Percentiles rank a stretch among this genome's conserved stretches.
Evolutionary conservation across 23 tunicate species (phyloP).

Genomic region (Halocynthia roretzi): DNA sequence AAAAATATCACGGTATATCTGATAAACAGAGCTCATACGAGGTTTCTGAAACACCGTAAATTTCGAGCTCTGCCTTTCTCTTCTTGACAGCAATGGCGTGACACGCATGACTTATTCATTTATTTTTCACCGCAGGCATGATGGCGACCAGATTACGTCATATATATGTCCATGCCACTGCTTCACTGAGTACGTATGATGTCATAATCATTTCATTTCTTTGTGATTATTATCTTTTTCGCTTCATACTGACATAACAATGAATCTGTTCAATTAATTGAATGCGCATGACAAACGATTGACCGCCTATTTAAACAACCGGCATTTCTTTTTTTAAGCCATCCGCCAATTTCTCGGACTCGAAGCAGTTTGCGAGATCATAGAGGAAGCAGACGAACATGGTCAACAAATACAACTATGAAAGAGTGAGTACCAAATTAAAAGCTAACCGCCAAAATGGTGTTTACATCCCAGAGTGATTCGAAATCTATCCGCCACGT

Average conservation of each 20-base stretch:
- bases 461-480: conserved; percentile 30
- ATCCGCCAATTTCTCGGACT: conserved; percentile 20
- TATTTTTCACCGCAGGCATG: conserved; percentile 2
- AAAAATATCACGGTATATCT: too few species aligned
- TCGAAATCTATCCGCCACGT: too few species aligned
- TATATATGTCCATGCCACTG: conserved; percentile 12
- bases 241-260: too few species aligned
- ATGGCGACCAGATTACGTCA: background rate
- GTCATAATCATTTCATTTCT: too few species aligned
- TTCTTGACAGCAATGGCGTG: background rate
- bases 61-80: background rate
- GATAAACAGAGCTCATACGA: too few species aligned
- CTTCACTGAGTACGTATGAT: background rate
- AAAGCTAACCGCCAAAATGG: background rate
- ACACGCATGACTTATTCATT: background rate
- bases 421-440: conserved; percentile 5
- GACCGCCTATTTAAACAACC: background rate
- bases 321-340: background rate
- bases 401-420: conserved; percentile 21
- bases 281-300: background rate
- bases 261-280: too few species aligned
- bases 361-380: conserved; percentile 27
- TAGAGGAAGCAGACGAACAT: conserved; percentile 18
- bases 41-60: too few species aligned
- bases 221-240: too few species aligned